phyloP scores from a whole-genome alignment of 2,113 vertebrate species.

The Nothobranchius kuhntae region DNA sequence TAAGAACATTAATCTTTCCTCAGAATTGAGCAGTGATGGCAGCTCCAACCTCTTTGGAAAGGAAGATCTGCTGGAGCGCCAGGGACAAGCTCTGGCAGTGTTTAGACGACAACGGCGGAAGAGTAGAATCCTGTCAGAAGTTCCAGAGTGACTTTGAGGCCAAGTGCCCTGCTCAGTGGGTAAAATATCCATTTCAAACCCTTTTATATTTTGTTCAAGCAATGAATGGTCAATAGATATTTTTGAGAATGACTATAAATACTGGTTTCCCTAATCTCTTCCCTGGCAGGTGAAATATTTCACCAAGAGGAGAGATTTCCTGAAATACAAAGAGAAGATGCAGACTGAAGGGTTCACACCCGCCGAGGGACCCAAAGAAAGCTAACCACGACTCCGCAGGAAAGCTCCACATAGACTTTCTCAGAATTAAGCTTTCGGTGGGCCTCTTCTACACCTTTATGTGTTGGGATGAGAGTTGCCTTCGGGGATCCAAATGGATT shows the following conservation, averaged over 20 bases:
- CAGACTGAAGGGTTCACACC: constrained; percentile 82
- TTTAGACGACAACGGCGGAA: constrained; percentile 81
- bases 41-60: constrained; percentile 84
- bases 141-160: constrained; percentile 81
- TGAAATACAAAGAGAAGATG: constrained; percentile 91
- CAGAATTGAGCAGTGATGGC: constrained; percentile 75
- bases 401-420: too few species aligned
- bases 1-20: neutral
- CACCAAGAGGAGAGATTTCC: constrained; percentile 89
- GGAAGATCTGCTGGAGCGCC: constrained; percentile 88
- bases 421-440: too few species aligned
- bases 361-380: constrained; percentile 70
- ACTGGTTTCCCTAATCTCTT: neutral
- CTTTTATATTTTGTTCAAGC: too few species aligned
- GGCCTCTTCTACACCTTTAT: too few species aligned
- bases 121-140: constrained; percentile 73
- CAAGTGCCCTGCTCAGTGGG: constrained; percentile 91
- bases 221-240: too few species aligned
- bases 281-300: constrained; percentile 91
- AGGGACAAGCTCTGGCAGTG: constrained; percentile 90
- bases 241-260: neutral
- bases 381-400: constrained; percentile 41
- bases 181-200: constrained; percentile 58
- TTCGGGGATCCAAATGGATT: too few species aligned
- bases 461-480: too few species aligned